Base-by-base conservation (phyloP, 2,888 invertebrate species). In the Cotesia congregata region DNA sequence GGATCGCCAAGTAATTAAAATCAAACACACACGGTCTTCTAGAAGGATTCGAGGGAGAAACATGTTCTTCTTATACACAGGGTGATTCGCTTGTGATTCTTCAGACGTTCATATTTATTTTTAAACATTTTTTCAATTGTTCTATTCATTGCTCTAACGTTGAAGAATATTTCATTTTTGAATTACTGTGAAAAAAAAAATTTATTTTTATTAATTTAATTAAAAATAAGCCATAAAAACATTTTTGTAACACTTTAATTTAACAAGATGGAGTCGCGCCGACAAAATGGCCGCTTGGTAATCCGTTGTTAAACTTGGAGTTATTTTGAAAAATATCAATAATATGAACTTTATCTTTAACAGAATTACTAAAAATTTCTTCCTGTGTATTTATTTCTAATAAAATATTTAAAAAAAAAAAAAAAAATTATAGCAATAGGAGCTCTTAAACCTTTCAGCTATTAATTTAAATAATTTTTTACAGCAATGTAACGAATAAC, bases 1-100 rank as follows among this genome's bases (percentile, higher is more conserved):
- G 84, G 83, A 83, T 80, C 83, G 80, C 83, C 83, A 86, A 88
- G 88, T 88, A 86, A 85, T 85, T 84, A 84, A 82, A 82, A 83
- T 85, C 79, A 84, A 83, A 85, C 78, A 79, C 70, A 83, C 65
- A 65, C 65, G 82, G 81, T 85, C 83, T 82, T 85, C 83, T 86
- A 86, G 84, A 84, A 83, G 81, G 85, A 85, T 86, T 84, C 85
- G 30, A 65, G 65, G 83, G 85, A 84, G 83, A 85, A 86, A 86
- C 85, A 86, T 86, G 86, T 86, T 85, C 85, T 86, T 86, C 86
- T 80, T 86, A 85, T 85, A 86, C 80, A 86, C 86, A 85, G 85
- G 85, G 86, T 86, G 85, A 86, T 84, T 86, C 86, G 83, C 83
- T 86, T 84, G 65, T 65, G 62, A 62, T 20, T 9, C 15, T 62